Base-by-base conservation (phyloP, 2,797 vertebrate genomes). In the Synaphobranchus kaupii region DNA sequence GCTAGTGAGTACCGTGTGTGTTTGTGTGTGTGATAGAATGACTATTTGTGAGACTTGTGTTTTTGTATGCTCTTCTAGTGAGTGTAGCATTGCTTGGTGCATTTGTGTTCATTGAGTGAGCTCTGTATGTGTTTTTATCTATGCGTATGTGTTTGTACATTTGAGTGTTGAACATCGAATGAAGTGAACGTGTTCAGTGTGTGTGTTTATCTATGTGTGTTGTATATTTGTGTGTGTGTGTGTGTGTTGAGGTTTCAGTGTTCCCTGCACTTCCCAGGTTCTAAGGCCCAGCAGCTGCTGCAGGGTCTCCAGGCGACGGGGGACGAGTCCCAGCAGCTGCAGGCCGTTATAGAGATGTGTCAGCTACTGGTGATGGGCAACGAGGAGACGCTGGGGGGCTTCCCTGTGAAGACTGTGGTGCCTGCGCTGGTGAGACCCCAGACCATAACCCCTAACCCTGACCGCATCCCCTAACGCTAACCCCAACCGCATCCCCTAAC, bases 301-400 rank as follows among this genome's bases (percentile, higher is more conserved):
- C 98, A 99, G 93, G 99, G 98, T 91, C 97, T 99, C 10, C 98
- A 99, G 95, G 98, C 99, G 66, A 99, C 98, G 89, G 96, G 96
- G 0, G 99, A 99, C 44, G 98, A 99, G 94, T 99, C 98, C 90
- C 99, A 99, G 91, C 99, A 99, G 88, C 97, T 99, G 85, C 98
- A 99, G 94, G 98, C 99, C 39, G 98, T 99, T 68, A 99, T 99
- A 92, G 99, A 99, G 94, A 99, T 99, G 98, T 99, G 99, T 94
- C 99, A 99, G 93, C 95, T 99, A 88, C 92, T 99, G 93, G 99
- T 99, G 90, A 99, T 99, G 99, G 99, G 99, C 86, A 99, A 99
- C 84, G 99, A 99, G 93, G 99, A 99, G 95, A 99, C 99, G 0
- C 95, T 99, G 87, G 99, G 98, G 93, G 99, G 99, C 89, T 99